Conservation (phyloP, 2,797 vertebrate species). For the Liparis tanakae region DNA sequence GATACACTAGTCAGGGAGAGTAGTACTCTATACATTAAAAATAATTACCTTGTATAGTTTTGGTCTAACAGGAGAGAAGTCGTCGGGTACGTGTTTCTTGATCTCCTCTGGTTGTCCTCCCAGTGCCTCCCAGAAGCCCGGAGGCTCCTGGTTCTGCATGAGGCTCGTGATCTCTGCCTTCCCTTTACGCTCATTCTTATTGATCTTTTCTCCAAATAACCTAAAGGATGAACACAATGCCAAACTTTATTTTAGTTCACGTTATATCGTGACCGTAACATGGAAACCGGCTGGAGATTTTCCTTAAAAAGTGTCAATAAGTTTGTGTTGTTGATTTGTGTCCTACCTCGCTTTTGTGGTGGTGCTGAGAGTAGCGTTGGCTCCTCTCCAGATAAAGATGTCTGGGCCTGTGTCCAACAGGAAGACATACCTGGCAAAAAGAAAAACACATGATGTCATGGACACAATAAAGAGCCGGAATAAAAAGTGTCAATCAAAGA, state of each 20-base stretch:
- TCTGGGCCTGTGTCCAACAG: conserved; percentile 90
- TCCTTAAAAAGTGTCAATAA: background rate
- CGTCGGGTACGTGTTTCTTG: conserved; percentile 89
- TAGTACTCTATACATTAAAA: background rate
- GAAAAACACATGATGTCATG: conserved; percentile 13
- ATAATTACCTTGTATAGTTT: conserved; percentile 94
- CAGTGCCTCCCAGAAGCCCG: conserved; percentile 90
- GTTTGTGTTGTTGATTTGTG: background rate
- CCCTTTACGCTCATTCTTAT: conserved; percentile 96
- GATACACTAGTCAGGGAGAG: background rate
- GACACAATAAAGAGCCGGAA: background rate
- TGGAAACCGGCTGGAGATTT: background rate
- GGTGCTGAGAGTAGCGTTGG: conserved; percentile 89
- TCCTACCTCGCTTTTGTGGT: conserved; percentile 94
- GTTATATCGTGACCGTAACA: background rate
- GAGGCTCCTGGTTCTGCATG: conserved; percentile 89
- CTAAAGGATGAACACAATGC: conserved; percentile 69
- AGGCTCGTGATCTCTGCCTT: conserved; percentile 91
- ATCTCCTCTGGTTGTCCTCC: conserved; percentile 95
- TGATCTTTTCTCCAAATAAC: conserved; percentile 97
- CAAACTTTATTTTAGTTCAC: background rate
- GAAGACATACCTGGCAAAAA: conserved; percentile 89
- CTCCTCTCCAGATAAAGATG: conserved; percentile 92
- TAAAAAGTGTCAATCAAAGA: conserved; percentile 4
- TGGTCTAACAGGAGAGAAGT: conserved; percentile 90